Evolutionary conservation across 2,888 invertebrate species (phyloP), one percentile per base, ranked within the genome.

Genomic region (Dusona sp.): DNA sequence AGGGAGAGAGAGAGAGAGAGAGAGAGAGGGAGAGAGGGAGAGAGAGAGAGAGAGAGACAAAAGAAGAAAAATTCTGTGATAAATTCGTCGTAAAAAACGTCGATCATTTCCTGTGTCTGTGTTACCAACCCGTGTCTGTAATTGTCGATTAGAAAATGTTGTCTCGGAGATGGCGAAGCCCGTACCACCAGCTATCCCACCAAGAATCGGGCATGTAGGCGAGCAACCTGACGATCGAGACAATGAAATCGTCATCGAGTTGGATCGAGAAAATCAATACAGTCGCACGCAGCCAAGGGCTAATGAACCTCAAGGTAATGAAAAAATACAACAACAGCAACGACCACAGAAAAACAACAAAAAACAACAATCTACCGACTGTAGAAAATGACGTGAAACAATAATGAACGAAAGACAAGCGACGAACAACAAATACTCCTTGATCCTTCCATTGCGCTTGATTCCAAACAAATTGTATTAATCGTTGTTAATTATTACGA

Each of bases 161-260:
- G 92, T 92, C 92, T 92, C 93, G 93, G 94, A 94, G 90, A 91
- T 92, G 93, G 92, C 91, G 92, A 94, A 93, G 89, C 92, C 94
- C 88, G 92, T 93, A 90, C 92, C 92, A 91, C 93, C 94, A 90
- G 93, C 92, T 90, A 87, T 92, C 83, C 92, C 92, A 89, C 92
- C 94, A 87, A 95, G 95, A 93, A 93, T 95, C 85, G 95, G 96
- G 88, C 94, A 94, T 88, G 81, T 82, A 81, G 95, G 95, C 88
- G 95, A 95, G 90, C 95, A 95, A 91, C 94, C 95, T 87, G 95
- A 95, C 91, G 96, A 96, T 89, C 95, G 96, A 89, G 96, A 96
- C 93, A 96, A 96, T 94, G 96, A 96, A 95, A 96, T 96, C 93
- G 94, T 96, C 92, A 96, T 96, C 94, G 96, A 96, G 94, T 95